Evolutionary conservation across 2,113 vertebrate genomes (phyloP).

Genomic region (Lophochroa leadbeateri): DNA sequence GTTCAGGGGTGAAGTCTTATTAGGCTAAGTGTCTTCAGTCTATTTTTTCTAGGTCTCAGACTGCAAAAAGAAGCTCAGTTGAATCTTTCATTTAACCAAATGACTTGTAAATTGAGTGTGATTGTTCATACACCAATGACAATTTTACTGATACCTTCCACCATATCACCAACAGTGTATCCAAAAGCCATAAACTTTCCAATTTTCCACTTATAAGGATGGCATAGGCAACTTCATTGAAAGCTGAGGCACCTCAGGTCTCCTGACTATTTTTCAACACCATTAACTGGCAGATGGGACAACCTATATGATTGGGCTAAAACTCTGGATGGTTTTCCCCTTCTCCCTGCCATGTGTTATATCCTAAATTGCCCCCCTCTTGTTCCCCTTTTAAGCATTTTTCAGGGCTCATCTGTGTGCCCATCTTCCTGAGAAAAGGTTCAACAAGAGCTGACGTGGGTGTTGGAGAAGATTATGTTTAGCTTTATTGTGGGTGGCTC

Average conservation of each 20-base stretch:
- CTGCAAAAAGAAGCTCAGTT: background rate
- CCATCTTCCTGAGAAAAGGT: background rate
- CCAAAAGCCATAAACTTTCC: background rate
- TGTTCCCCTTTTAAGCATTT: background rate
- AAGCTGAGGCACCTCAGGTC: background rate
- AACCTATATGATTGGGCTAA: background rate
- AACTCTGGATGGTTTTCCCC: background rate
- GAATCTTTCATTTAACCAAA: background rate
- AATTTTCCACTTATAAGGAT: background rate
- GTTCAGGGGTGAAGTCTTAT: background rate
- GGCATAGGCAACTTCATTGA: background rate
- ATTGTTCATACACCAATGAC: background rate
- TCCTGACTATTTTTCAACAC: background rate
- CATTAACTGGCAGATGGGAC: background rate
- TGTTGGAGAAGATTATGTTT: conserved; percentile 36
- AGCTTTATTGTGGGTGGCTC: conserved; percentile 22
- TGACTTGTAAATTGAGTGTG: background rate
- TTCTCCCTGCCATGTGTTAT: background rate
- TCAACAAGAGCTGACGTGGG: background rate
- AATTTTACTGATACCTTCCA: background rate
- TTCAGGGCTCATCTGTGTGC: background rate
- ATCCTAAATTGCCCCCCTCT: background rate
- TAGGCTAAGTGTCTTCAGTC: background rate
- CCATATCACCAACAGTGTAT: background rate
- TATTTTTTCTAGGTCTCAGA: background rate